Base-by-base conservation (phyloP, 2,797 vertebrate species). In the Cephalopachus bancanus region DNA sequence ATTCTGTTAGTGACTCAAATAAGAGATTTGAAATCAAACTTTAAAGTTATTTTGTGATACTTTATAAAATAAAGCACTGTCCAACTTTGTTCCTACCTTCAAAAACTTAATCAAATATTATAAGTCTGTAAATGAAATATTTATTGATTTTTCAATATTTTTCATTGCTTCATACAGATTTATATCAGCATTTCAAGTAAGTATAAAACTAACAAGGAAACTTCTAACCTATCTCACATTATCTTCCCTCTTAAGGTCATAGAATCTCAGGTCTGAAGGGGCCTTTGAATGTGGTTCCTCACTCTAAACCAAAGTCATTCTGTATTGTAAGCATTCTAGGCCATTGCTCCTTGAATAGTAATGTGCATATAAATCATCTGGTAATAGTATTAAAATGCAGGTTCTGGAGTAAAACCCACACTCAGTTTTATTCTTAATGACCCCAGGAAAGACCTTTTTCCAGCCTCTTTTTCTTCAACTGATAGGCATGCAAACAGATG, bases 101-200 rank as follows among this genome's bases (percentile, higher is more conserved):
- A 75, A 55, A 59, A 89, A 90, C n/a, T 4, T 62, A 76, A 92
- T 62, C n/a, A 75, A 79, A 60, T 84, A 59, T 67, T 75, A 55
- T 87, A 84, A 51, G 84, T 92, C 20, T 79, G 22, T 81, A 90
- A 78, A 49, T 72, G 28, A 81, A 28, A 78, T 81, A 17, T 30
- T 80, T 75, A 83, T 55, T 84, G 30, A 91, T 71, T 88, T 92
- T 92, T 64, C 4, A 79, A 11, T 71, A 71, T 49, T 81, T 94
- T 64, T 91, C 12, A 76, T 49, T 83, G 12, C 12, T 33, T 65
- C 15, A 24, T 69, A 17, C 1, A 72, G 33, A 51, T 91, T 92
- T 78, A 72, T 53, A 53, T 90, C 30, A 93, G 22, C 53, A 94
- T 55, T 79, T 91, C 24, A 75, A 93, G 49, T 60, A 59, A 57